Conservation (phyloP, 1,140 invertebrate genomes). For the Metopolophium dirhodum region DNA sequence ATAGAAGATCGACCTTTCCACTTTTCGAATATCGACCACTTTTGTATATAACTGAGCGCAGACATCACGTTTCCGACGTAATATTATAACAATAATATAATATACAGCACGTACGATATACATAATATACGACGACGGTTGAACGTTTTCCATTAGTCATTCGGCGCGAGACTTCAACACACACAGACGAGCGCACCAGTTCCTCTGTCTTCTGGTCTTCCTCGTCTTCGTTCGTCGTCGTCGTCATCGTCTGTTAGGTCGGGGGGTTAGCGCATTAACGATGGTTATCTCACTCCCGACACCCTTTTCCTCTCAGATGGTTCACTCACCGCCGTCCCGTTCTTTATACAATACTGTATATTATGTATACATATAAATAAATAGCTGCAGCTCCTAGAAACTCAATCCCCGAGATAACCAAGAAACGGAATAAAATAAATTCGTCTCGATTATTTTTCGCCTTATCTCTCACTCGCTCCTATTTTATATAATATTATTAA, state of each 20-base stretch:
- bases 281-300: constrained; percentile 23
- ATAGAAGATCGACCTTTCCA: background rate
- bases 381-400: background rate
- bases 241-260: background rate
- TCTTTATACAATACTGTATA: background rate
- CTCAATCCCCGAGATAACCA: background rate
- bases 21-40: background rate
- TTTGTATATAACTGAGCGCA: background rate
- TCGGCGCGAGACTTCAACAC: background rate
- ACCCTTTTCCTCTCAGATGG: background rate
- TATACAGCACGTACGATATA: background rate
- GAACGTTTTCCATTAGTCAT: constrained; percentile 52
- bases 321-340: too few relatives aligned
- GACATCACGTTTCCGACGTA: background rate
- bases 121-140: constrained; percentile 8
- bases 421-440: constrained; percentile 33
- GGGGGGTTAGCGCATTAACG: background rate
- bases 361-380: background rate
- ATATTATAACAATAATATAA: constrained; percentile 41
- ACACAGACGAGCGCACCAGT: background rate
- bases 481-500: background rate
- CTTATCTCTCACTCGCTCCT: background rate
- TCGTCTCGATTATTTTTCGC: constrained; percentile 22
- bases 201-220: background rate
- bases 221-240: background rate